Evolutionary conservation across 1,140 invertebrate species (phyloP).

Genomic region (Anthonomus grandis): DNA sequence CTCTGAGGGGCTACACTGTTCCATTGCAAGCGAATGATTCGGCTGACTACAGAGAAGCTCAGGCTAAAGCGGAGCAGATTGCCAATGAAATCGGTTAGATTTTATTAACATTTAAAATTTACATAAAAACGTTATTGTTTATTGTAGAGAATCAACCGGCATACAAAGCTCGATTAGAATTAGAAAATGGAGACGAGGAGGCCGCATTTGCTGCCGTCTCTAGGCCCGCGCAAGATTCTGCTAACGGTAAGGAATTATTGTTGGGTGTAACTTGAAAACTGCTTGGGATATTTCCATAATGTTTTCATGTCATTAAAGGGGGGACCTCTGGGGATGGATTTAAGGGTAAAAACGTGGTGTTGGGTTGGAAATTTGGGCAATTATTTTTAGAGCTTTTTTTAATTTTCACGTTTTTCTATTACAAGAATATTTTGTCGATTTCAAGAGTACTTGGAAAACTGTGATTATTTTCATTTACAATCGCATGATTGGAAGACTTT

Average conservation of each 20-base stretch:
- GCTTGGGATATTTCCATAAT: no score
- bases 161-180: conserved; percentile 73
- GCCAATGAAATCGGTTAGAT: conserved; percentile 71
- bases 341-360: no score
- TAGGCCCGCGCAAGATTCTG: conserved; percentile 46
- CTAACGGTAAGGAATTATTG: conserved; percentile 10
- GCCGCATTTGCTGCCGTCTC: conserved; percentile 75
- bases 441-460: no score
- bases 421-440: no score
- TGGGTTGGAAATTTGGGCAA: no score
- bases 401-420: no score
- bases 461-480: no score
- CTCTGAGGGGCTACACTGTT: conserved; percentile 87
- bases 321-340: no score
- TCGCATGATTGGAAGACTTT: no score
- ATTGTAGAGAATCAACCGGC: conserved; percentile 67
- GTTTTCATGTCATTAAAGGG: no score
- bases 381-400: no score
- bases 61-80: conserved; percentile 81
- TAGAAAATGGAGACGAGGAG: conserved; percentile 92
- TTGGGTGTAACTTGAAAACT: no score
- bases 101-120: neutral
- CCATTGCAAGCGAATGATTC: conserved; percentile 79
- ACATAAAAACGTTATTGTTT: neutral
- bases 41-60: conserved; percentile 76